phyloP scores from a whole-genome alignment of 2,888 invertebrate species.

The Pycnomerus fuliginosus region DNA sequence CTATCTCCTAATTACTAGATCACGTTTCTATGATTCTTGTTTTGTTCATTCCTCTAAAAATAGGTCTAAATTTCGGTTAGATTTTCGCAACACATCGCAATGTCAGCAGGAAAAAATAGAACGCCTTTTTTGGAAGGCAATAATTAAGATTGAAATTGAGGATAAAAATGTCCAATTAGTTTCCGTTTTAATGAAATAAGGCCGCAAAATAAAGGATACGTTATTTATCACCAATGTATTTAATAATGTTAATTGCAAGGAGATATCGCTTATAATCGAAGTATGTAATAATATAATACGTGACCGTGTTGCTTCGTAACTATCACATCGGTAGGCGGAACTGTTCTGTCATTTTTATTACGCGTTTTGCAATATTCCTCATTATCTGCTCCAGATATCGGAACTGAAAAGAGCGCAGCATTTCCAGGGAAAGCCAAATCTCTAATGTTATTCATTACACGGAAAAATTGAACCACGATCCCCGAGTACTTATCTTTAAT shows the following conservation, averaged over 20 bases:
- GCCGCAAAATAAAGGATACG: constrained; percentile 13
- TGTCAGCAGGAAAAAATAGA: background rate
- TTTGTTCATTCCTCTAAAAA: constrained; percentile 44
- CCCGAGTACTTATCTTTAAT: constrained; percentile 49
- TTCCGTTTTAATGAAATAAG: constrained; percentile 18
- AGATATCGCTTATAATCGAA: constrained; percentile 22
- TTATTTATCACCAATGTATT: constrained; percentile 24
- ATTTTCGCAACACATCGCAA: background rate
- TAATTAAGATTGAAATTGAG: constrained; percentile 17
- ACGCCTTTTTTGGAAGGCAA: background rate
- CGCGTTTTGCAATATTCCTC: constrained; percentile 35
- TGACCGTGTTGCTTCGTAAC: constrained; percentile 27
- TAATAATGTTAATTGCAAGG: constrained; percentile 31
- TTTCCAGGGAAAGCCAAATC: constrained; percentile 3
- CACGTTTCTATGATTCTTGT: constrained; percentile 50
- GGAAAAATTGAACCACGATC: constrained; percentile 12
- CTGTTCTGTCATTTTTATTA: constrained; percentile 34
- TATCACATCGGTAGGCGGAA: constrained; percentile 17
- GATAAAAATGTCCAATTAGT: constrained; percentile 21
- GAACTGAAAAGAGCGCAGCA: background rate
- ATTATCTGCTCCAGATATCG: constrained; percentile 11
- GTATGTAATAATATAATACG: constrained; percentile 31
- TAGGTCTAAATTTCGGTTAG: too few relatives aligned
- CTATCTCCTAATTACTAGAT: constrained; percentile 46
- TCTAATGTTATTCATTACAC: constrained; percentile 10